Percentiles rank a stretch among this genome's conserved stretches.
Conservation (phyloP, 2,113 vertebrate species). For the Zosterops lateralis region DNA sequence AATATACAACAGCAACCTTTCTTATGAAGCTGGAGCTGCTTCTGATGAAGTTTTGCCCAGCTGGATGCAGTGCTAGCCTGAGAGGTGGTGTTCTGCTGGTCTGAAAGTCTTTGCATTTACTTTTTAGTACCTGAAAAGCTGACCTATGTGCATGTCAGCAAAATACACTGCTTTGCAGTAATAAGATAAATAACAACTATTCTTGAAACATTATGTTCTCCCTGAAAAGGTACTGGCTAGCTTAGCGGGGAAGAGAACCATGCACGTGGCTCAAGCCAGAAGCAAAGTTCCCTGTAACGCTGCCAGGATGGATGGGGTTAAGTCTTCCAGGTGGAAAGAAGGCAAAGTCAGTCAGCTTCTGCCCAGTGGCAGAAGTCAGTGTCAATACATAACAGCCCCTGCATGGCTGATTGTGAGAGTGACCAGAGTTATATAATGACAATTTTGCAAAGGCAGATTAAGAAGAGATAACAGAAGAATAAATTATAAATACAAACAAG, state of each 20-base stretch:
- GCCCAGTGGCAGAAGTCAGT: neutral
- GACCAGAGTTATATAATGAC: neutral
- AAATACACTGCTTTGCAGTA: neutral
- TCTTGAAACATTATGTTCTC: neutral
- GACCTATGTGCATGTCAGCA: neutral
- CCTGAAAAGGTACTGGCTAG: neutral
- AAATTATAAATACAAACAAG: neutral
- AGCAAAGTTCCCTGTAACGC: neutral
- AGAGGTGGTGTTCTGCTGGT: neutral
- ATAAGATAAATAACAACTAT: neutral
- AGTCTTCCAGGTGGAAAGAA: neutral
- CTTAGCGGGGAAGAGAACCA: neutral
- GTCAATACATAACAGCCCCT: neutral
- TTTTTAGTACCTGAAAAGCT: neutral
- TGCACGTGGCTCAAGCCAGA: neutral
- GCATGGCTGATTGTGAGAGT: neutral
- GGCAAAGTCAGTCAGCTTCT: neutral
- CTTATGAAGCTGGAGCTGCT: neutral
- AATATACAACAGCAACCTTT: neutral
- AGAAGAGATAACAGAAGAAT: neutral
- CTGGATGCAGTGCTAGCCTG: fast-evolving
- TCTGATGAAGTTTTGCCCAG: neutral
- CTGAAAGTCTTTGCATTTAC: neutral
- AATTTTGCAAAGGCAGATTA: neutral
- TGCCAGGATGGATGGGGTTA: fast-evolving